Evolutionary conservation across 2,797 vertebrate genomes (phyloP).

Genomic region (Melopsittacus undulatus): DNA sequence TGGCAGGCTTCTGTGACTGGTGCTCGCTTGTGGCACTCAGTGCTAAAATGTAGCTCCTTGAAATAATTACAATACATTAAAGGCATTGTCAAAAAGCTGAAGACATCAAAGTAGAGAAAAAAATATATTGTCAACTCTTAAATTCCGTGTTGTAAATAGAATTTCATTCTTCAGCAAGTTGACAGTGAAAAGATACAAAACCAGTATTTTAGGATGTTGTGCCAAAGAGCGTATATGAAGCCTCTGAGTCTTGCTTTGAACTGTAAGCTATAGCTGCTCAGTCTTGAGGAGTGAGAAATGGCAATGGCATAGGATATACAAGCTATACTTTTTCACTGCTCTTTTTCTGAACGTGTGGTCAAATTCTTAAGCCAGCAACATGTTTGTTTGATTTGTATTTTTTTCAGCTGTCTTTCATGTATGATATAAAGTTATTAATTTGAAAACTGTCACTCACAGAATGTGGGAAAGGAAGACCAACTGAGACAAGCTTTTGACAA

Average conservation of each 20-base stretch:
- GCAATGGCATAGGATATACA: not conserved
- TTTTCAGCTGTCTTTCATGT: conserved; percentile 37
- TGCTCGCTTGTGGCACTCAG: not conserved
- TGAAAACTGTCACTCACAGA: conserved; percentile 70
- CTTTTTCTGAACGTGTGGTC: conserved; percentile 34
- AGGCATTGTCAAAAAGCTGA: conserved; percentile 8
- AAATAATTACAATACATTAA: conserved; percentile 61
- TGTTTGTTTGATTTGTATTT: conserved; percentile 32
- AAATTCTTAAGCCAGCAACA: conserved; percentile 18
- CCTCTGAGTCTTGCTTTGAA: conserved; percentile 8
- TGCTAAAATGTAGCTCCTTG: conserved; percentile 45
- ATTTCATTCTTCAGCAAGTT: conserved; percentile 45
- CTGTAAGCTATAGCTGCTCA: conserved; percentile 43
- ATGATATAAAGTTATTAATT: conserved; percentile 71
- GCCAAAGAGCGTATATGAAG: conserved; percentile 29
- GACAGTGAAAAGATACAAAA: conserved; percentile 62
- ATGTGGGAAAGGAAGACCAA: conserved; percentile 51
- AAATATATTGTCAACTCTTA: conserved; percentile 26
- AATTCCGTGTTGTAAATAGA: conserved; percentile 32
- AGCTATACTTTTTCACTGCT: not conserved
- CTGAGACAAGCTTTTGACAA: conserved; percentile 29
- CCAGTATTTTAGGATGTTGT: conserved; percentile 42
- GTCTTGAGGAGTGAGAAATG: conserved; percentile 29
- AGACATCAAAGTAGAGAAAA: conserved; percentile 34
- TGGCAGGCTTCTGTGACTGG: conserved; percentile 17